Evolutionary conservation across 2,797 vertebrate genomes (phyloP), one percentile per base, ranked within the genome.

Genomic region (Enteromius fasciolatus): DNA sequence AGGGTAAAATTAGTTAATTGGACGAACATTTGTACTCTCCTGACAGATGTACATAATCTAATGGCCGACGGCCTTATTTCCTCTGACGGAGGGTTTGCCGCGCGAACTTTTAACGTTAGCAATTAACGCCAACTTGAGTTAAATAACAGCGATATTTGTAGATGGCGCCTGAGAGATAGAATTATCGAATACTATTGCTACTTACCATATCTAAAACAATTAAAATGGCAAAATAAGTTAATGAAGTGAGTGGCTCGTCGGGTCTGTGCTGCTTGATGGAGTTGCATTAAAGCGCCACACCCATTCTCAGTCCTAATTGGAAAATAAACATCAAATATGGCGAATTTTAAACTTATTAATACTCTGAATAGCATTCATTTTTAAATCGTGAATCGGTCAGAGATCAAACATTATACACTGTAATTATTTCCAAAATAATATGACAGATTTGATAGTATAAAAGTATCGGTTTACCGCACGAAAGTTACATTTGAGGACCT

Each of bases 181-280:
- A 4, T 12, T 8, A 28, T 66, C 7, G 7, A 11, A 44, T 14
- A 7, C 2, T 23, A 2, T 12, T 25, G 20, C 3, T 14, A 18
- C 2, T 87, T 73, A 87, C 87, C 87, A 89, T 87, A 59, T 80
- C 57, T 89, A 89, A 89, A 89, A 89, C 8, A 36, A 61, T 81
- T 88, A 88, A 88, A 88, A 88, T 33, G 44, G 11, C 28, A 9
- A 70, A 86, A 87, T 83, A 86, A 88, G 64, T 88, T 76, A 88
- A 77, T 70, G 23, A 23, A 63, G 25, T 3, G 28, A 41, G 57
- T 33, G 1, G 20, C 66, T 48, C 39, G 18, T 48, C 18, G 20
- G 18, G 14, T 69, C 48, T 20, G 25, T 9, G 39, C 63, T 23
- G 54, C 52, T 68, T 3, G 50, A 41, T 14, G 15, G 64, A 66